Evolutionary conservation across 2,113 vertebrate species (phyloP).

Genomic region (Xenus cinereus): DNA sequence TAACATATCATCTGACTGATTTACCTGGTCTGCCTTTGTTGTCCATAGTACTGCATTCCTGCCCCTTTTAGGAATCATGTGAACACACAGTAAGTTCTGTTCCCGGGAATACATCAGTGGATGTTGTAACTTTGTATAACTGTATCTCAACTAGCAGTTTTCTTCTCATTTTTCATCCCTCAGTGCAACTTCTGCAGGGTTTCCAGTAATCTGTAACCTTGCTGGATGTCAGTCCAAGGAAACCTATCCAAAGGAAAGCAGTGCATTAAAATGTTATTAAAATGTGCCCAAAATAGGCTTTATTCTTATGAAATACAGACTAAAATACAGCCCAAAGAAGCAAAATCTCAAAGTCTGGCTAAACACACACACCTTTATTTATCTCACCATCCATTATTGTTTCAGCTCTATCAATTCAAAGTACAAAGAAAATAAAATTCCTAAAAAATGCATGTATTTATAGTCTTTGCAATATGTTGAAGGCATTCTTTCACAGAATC

Average conservation of each 20-base stretch:
- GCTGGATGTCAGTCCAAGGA: not conserved
- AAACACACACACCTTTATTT: not conserved
- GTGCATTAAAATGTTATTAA: not conserved
- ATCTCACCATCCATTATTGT: not conserved
- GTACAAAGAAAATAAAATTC: not conserved
- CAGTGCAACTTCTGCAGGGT: not conserved
- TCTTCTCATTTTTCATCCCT: not conserved
- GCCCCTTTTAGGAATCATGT: not conserved
- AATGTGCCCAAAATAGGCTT: not conserved
- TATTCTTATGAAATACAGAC: not conserved
- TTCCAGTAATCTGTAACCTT: not conserved
- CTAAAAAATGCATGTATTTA: not conserved
- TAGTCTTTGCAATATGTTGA: not conserved
- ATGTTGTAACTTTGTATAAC: not conserved
- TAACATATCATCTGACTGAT: not conserved
- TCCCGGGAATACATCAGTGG: not conserved
- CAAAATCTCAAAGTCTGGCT: not conserved
- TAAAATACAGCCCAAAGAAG: not conserved
- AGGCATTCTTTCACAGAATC: too few species aligned
- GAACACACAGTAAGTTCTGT: not conserved
- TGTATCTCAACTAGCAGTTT: not conserved
- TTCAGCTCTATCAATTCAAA: not conserved
- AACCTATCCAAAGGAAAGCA: slow-evolving; percentile 8
- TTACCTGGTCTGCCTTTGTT: not conserved
- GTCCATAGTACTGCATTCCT: not conserved